These are phyloP conservation scores for Steinernema feltiae DNA, from an alignment of 1,140 invertebrate species.

Conservation along the genomic window DNA sequence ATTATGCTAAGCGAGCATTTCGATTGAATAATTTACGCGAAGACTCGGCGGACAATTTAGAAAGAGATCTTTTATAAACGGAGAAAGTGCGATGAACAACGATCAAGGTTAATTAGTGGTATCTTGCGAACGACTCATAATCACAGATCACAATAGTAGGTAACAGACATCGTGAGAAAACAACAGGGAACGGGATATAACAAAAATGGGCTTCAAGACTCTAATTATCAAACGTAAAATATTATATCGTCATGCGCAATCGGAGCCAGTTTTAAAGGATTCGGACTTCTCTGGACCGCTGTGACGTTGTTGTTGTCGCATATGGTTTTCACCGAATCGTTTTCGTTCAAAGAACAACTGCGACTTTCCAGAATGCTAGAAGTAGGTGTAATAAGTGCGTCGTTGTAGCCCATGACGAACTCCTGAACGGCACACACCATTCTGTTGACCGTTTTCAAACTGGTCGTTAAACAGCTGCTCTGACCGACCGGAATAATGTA, in stretches of 20 bases:
- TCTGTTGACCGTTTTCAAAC: not conserved
- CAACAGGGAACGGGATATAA: too few species aligned
- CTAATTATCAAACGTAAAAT: not conserved
- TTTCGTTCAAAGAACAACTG: not conserved
- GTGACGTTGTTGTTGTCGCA: not conserved
- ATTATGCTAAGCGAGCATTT: not conserved
- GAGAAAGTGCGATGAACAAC: not conserved
- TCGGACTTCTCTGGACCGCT: not conserved
- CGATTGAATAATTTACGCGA: not conserved
- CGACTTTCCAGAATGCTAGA: not conserved
- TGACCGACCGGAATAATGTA: not conserved
- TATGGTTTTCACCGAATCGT: not conserved
- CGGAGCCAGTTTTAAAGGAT: not conserved
- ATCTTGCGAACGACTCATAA: not conserved
- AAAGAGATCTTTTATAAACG: not conserved
- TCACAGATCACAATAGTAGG: not conserved
- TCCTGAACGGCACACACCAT: not conserved
- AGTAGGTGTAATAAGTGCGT: not conserved
- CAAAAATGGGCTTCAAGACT: not conserved
- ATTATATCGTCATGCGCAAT: not conserved
- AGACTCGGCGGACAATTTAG: not conserved
- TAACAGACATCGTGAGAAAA: too few species aligned
- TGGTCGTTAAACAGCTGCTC: slow-evolving; percentile 3
- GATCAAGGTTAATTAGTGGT: not conserved
- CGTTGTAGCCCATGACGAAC: not conserved